Conservation (phyloP, 2,113 vertebrate genomes). For the Rhinichthys klamathensis region DNA sequence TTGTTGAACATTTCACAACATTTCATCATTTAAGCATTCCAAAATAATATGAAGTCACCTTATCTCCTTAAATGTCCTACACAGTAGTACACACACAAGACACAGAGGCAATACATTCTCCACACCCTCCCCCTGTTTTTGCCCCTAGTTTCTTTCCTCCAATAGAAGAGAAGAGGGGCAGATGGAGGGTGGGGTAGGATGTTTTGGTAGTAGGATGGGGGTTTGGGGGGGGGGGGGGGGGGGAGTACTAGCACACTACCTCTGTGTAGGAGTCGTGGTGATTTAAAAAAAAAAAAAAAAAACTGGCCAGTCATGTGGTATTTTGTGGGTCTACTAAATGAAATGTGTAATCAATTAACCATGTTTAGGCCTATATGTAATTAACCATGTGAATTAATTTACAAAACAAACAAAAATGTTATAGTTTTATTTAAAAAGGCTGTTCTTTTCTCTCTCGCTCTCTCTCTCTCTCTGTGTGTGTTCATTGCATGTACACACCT, state of each 20-base stretch:
- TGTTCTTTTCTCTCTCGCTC: too few species aligned
- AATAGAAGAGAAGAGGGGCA: conserved; percentile 21
- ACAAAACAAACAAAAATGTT: neutral
- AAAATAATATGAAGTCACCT: too few species aligned
- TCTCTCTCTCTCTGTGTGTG: too few species aligned
- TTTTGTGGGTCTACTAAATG: neutral
- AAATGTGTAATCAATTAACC: neutral
- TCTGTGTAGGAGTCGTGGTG: neutral
- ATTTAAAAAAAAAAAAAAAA: neutral
- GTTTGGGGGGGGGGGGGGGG: conserved; percentile 32
- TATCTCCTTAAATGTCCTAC: conserved; percentile 26
- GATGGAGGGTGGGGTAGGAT: neutral
- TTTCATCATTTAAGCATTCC: too few species aligned
- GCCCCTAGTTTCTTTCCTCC: conserved; percentile 6
- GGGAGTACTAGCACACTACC: neutral
- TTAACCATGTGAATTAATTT: neutral
- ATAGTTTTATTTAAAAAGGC: neutral
- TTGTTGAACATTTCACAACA: neutral
- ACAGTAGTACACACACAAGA: neutral
- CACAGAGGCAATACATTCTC: conserved; percentile 9
- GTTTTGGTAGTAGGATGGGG: neutral
- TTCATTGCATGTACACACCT: neutral
- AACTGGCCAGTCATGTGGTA: neutral
- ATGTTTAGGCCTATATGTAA: neutral
- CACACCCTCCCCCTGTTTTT: neutral